Conservation (phyloP, 2,113 vertebrate species). For the Spheniscus mendiculus region DNA sequence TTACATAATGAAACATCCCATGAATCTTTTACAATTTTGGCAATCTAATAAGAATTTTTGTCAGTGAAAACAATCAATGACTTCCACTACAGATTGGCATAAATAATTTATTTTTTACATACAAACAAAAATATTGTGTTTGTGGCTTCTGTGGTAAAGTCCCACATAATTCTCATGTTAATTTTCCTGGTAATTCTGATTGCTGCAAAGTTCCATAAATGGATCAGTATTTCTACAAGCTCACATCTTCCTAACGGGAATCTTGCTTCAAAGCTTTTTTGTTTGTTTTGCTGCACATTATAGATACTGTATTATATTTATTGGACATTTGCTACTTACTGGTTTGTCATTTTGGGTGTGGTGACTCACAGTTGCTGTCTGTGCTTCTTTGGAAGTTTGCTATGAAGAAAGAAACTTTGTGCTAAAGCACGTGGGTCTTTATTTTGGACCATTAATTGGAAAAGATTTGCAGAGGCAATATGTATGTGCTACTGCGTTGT, state of each 20-base stretch:
- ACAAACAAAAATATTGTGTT: neutral
- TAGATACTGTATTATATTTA: neutral
- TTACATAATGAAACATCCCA: neutral
- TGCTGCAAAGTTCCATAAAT: neutral
- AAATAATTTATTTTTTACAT: neutral
- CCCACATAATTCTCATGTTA: neutral
- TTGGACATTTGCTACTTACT: neutral
- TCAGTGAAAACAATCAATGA: neutral
- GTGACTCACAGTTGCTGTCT: neutral
- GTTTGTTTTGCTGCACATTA: neutral
- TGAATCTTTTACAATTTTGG: neutral
- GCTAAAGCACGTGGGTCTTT: slow-evolving; percentile 9
- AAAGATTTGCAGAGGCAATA: slow-evolving; percentile 25
- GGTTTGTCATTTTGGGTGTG: neutral
- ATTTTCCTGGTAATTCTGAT: neutral
- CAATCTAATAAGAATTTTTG: neutral
- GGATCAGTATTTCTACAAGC: neutral
- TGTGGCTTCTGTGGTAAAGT: neutral
- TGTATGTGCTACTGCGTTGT: neutral
- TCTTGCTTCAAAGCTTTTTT: neutral
- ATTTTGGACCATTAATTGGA: slow-evolving; percentile 35
- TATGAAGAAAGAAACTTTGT: neutral
- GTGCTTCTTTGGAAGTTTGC: neutral
- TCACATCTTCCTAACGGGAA: neutral
- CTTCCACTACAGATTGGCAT: neutral